Evolutionary conservation across 1,140 invertebrate species (phyloP).

Genomic region (Drosophila orena): DNA sequence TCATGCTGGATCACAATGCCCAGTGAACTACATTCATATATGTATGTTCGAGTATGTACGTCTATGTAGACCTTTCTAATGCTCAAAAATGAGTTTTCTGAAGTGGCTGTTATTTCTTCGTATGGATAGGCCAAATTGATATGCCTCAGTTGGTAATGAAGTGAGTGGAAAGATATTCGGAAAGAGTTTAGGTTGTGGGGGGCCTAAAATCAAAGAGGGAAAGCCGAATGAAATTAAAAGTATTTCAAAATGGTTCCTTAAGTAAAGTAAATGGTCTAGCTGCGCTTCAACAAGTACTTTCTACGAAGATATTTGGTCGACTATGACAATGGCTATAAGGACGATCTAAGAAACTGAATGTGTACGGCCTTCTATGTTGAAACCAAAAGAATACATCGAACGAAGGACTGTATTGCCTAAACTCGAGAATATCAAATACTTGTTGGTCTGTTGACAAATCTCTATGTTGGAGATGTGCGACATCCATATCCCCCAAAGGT

Average conservation of each 20-base stretch:
- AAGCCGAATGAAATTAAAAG: conserved; percentile 12
- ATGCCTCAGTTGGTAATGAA: conserved; percentile 69
- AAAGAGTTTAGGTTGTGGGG: conserved; percentile 57
- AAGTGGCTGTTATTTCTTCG: conserved; percentile 56
- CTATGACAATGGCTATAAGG: too few relatives aligned
- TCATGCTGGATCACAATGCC: conserved; percentile 72
- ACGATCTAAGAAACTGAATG: too few relatives aligned
- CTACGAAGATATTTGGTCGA: too few relatives aligned
- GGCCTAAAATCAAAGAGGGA: conserved; percentile 13
- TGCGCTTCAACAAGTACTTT: too few relatives aligned
- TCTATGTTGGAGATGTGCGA: too few relatives aligned
- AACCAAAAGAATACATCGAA: too few relatives aligned
- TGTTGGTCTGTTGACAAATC: too few relatives aligned
- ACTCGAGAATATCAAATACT: too few relatives aligned
- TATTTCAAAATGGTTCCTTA: conserved; percentile 2
- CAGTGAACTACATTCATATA: conserved; percentile 12
- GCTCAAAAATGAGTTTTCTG: conserved; percentile 76
- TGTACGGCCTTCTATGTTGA: too few relatives aligned
- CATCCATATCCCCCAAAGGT: too few relatives aligned
- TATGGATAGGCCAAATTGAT: conserved; percentile 46
- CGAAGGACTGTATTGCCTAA: too few relatives aligned
- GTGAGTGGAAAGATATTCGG: conserved; percentile 53
- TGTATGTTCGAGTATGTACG: neutral
- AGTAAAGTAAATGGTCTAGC: too few relatives aligned
- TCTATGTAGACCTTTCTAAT: conserved; percentile 64